phyloP scores from a whole-genome alignment of 2,113 vertebrate genomes.

The Gymnorhina tibicen region DNA sequence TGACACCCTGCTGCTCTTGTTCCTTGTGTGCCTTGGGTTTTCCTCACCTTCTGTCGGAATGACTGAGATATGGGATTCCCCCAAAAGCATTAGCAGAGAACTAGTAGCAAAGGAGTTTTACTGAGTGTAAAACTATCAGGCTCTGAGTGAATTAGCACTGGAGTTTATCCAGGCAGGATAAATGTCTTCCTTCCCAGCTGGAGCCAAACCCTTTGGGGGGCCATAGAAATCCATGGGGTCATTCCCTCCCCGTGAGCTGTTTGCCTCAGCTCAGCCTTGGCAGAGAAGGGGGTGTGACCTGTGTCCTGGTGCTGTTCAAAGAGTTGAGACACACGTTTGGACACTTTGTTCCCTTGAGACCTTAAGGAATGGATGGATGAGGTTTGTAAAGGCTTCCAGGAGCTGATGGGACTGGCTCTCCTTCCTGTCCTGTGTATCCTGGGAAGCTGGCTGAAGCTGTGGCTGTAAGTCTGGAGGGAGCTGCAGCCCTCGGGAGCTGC shows the following conservation, averaged over 20 bases:
- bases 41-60: background rate
- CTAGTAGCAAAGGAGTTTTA: background rate
- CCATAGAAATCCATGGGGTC: background rate
- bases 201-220: background rate
- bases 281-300: background rate
- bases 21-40: background rate
- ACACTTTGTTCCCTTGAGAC: background rate
- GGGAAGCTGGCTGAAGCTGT: background rate
- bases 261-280: background rate
- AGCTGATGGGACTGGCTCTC: background rate
- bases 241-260: fast-evolving
- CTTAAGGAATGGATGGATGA: background rate
- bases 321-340: background rate
- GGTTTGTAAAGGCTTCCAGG: background rate
- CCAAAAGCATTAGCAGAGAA: background rate
- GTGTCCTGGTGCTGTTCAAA: background rate
- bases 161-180: background rate
- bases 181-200: background rate
- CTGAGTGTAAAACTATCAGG: background rate
- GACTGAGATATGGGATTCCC: background rate
- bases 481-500: background rate
- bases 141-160: background rate
- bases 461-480: background rate
- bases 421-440: background rate
- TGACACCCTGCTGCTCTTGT: fast-evolving